Percentiles rank a stretch among this genome's conserved stretches.
Evolutionary conservation across 2,797 vertebrate genomes (phyloP).

Genomic region (Linurgus olivaceus): DNA sequence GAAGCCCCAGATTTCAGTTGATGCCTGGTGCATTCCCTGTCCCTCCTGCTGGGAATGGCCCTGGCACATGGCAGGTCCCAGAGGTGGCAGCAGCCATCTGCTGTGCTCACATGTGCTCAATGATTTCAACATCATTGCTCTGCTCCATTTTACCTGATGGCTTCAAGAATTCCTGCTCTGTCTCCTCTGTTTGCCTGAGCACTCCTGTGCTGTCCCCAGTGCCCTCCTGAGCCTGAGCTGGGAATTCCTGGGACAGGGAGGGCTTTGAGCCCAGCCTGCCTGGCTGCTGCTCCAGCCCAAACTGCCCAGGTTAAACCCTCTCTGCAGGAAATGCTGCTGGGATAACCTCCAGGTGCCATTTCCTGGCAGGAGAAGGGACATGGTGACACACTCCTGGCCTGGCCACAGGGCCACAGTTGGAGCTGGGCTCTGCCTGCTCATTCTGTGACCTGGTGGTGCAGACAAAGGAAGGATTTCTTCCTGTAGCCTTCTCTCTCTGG

Average conservation of each 20-base stretch:
- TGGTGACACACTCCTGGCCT: neutral
- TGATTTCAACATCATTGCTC: neutral
- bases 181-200: neutral
- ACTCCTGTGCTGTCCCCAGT: neutral
- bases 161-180: neutral
- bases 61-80: neutral
- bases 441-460: neutral
- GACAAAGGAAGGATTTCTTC: neutral
- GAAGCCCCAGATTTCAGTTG: neutral
- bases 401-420: neutral
- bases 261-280: neutral
- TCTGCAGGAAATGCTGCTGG: neutral
- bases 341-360: neutral
- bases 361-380: neutral
- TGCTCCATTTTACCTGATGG: neutral
- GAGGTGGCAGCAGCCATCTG: neutral
- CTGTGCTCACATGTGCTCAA: neutral
- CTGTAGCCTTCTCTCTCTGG: fast-evolving
- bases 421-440: neutral
- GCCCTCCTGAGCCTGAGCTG: neutral
- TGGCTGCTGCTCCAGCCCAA: neutral
- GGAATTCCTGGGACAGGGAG: neutral
- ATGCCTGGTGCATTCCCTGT: neutral
- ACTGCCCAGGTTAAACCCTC: neutral
- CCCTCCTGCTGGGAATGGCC: neutral